phyloP scores from a whole-genome alignment of 2,113 vertebrate genomes.

The Barnardius zonarius region DNA sequence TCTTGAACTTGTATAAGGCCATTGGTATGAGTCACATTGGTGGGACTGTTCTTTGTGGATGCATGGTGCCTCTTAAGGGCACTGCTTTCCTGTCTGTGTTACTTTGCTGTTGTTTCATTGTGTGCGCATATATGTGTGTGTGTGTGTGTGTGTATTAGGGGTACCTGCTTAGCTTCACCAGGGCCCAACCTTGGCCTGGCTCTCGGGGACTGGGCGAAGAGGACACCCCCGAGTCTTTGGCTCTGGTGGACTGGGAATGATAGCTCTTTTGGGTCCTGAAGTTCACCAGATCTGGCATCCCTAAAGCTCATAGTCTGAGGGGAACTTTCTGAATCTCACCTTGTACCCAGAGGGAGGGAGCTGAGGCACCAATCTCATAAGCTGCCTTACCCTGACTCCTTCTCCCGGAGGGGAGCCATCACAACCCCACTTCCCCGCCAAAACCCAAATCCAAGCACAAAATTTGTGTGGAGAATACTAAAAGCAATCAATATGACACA shows the following conservation, averaged over 20 bases:
- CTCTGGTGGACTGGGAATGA: background rate
- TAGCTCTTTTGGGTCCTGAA: background rate
- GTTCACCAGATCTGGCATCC: background rate
- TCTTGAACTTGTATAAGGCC: background rate
- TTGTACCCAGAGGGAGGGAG: background rate
- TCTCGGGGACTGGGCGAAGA: background rate
- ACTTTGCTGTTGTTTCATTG: background rate
- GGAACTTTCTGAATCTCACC: background rate
- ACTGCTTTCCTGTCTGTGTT: background rate
- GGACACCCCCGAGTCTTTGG: background rate
- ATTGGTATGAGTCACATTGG: background rate
- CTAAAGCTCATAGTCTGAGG: background rate
- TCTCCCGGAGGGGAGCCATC: background rate
- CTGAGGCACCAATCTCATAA: background rate
- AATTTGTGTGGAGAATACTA: background rate
- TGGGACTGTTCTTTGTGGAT: background rate
- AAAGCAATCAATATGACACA: background rate
- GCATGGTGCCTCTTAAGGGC: background rate
- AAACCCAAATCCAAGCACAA: background rate
- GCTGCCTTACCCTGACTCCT: background rate
- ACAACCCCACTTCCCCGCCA: accelerated
- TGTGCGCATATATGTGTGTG: too few relatives aligned
- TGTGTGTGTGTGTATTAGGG: background rate
- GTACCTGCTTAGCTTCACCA: background rate
- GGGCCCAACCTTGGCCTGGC: background rate